Evolutionary conservation across 2,888 invertebrate species (phyloP).

Genomic region (Pedicia rivosa): DNA sequence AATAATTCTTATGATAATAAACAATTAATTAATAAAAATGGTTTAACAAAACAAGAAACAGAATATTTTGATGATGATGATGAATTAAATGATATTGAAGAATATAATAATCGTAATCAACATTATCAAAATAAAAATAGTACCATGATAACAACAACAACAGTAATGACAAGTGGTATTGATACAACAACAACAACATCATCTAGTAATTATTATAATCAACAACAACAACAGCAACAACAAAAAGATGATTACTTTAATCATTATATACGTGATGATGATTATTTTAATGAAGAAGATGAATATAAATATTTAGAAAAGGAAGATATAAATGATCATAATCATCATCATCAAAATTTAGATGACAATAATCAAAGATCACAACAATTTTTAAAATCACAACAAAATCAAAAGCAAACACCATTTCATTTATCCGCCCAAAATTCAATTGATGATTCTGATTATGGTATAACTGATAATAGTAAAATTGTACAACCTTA

Average conservation of each 20-base stretch:
- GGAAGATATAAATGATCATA: conserved; percentile 14
- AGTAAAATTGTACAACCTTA: conserved; percentile 12
- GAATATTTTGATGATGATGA: conserved; percentile 23
- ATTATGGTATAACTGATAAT: conserved; percentile 6
- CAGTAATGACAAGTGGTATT: not conserved
- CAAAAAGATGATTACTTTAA: conserved; percentile 7
- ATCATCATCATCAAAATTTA: not conserved
- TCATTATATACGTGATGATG: conserved; percentile 27
- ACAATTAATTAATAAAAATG: conserved; percentile 27
- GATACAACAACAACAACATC: conserved; percentile 3
- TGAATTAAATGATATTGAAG: conserved; percentile 19
- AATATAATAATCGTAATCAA: conserved; percentile 10
- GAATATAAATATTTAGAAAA: conserved; percentile 29
- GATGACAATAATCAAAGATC: conserved; percentile 11
- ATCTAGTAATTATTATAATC: conserved; percentile 15
- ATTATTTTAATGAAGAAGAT: conserved; percentile 31
- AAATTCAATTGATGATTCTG: conserved; percentile 20
- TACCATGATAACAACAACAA: not conserved
- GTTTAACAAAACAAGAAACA: conserved; percentile 24
- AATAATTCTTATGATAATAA: conserved; percentile 14
- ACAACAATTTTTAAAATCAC: conserved; percentile 10
- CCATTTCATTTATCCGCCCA: conserved; percentile 25
- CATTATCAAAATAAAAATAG: not conserved
- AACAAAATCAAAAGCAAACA: conserved; percentile 15
- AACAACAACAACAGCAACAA: conserved; percentile 6